Evolutionary conservation across 2,888 invertebrate genomes (phyloP).

Genomic region (Phortica okadai): DNA sequence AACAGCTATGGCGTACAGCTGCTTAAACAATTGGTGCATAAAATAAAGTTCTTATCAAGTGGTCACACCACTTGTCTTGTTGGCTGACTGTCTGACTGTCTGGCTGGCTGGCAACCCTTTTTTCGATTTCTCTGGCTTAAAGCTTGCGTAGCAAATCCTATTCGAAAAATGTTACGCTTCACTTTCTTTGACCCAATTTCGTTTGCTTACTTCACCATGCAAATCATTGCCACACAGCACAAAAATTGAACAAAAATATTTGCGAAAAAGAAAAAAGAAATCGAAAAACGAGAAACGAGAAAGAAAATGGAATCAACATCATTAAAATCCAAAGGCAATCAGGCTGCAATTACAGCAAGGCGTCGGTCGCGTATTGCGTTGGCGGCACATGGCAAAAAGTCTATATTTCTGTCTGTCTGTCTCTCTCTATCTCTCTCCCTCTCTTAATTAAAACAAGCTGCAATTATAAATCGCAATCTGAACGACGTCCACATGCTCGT

Average conservation of each 20-base stretch:
- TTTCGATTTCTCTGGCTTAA: neutral
- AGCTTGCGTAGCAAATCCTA: neutral
- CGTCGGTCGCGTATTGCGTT: too few relatives aligned
- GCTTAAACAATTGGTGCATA: constrained; percentile 32
- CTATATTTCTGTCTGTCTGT: neutral
- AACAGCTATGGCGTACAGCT: neutral
- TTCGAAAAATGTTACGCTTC: neutral
- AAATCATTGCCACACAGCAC: neutral
- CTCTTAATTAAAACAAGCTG: constrained; percentile 21
- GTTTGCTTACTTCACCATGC: neutral
- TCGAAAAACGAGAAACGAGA: too few relatives aligned
- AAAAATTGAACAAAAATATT: neutral
- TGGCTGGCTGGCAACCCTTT: neutral
- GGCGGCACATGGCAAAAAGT: neutral
- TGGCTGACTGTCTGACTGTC: neutral
- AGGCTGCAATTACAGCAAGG: too few relatives aligned
- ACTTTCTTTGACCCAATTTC: neutral
- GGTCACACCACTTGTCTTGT: constrained; percentile 20
- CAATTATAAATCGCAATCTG: constrained; percentile 43
- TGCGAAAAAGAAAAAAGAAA: too few relatives aligned
- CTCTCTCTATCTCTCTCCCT: neutral
- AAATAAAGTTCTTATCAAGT: constrained; percentile 41
- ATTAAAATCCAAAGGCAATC: too few relatives aligned
- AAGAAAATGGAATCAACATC: too few relatives aligned
- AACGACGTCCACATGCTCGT: constrained; percentile 44